A percentile compares a stretch with the other conserved stretches of the same genome.
Conservation (phyloP, 2,888 invertebrate species). For the Galerucella pusilla region DNA sequence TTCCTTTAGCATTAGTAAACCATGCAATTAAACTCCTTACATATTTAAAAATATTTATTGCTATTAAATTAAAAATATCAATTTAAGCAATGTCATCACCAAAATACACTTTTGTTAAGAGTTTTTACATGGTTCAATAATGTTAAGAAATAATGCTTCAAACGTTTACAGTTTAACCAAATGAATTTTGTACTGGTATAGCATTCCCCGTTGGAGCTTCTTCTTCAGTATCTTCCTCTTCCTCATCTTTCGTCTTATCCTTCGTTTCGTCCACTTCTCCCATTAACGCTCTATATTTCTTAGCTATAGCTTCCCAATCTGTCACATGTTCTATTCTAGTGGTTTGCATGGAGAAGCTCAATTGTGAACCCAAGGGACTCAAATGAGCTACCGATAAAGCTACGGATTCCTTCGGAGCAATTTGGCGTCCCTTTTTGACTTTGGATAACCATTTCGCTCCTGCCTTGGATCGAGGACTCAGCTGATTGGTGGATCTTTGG, state of each 20-base stretch:
- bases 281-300: slow-evolving; percentile 84
- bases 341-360: slow-evolving; percentile 81
- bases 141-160: not conserved
- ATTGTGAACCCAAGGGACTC: slow-evolving; percentile 85
- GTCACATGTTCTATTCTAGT: slow-evolving; percentile 89
- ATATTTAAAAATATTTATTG: no score
- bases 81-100: no score
- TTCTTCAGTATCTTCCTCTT: slow-evolving; percentile 60
- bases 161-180: slow-evolving; percentile 41
- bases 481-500: slow-evolving; percentile 73
- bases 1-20: slow-evolving; percentile 43
- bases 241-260: slow-evolving; percentile 58
- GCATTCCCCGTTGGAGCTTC: slow-evolving; percentile 51
- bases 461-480: slow-evolving; percentile 87
- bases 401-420: slow-evolving; percentile 81
- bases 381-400: slow-evolving; percentile 83
- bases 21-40: not conserved
- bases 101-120: not conserved
- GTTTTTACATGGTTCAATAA: not conserved
- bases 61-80: no score
- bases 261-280: slow-evolving; percentile 72
- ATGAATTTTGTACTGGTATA: slow-evolving; percentile 50
- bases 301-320: slow-evolving; percentile 91
- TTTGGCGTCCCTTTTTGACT: slow-evolving; percentile 83
- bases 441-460: slow-evolving; percentile 91